These are phyloP conservation scores for Drosophila monieri DNA, from an alignment of 2,888 invertebrate genomes.

Conservation along the genomic window DNA sequence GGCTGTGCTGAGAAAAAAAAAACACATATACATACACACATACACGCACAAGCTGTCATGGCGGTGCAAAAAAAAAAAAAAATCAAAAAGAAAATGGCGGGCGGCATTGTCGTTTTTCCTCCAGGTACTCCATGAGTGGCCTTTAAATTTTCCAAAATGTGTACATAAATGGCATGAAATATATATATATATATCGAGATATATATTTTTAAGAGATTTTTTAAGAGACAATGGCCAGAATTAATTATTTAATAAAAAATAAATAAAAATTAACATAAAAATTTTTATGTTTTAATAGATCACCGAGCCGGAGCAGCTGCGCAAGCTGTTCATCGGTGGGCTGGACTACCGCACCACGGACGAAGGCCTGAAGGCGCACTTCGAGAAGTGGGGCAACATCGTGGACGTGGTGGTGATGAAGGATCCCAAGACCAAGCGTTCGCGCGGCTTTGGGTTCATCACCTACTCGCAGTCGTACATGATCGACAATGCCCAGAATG, in stretches of 20 bases:
- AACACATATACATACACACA: slow-evolving; percentile 22
- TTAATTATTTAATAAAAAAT: too few species aligned
- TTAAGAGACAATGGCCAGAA: too few species aligned
- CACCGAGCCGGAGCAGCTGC: slow-evolving; percentile 88
- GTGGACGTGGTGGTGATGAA: slow-evolving; percentile 99
- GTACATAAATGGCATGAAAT: neutral
- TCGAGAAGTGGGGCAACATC: slow-evolving; percentile 98
- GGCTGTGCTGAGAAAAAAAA: slow-evolving; percentile 1
- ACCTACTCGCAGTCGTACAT: slow-evolving; percentile 96
- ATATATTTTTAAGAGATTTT: too few species aligned
- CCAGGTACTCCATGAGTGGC: slow-evolving; percentile 10
- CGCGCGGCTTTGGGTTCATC: slow-evolving; percentile 98
- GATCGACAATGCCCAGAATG: slow-evolving; percentile 98
- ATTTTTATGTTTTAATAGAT: slow-evolving; percentile 66
- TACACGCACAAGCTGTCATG: slow-evolving; percentile 14
- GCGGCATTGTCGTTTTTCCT: slow-evolving; percentile 42
- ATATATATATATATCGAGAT: too few species aligned
- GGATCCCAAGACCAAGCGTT: slow-evolving; percentile 96
- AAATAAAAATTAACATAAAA: too few species aligned
- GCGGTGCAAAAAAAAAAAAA: slow-evolving; percentile 49
- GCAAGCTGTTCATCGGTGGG: slow-evolving; percentile 98
- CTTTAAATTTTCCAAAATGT: neutral
- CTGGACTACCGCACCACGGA: slow-evolving; percentile 97
- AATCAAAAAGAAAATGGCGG: slow-evolving; percentile 66
- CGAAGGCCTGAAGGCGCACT: slow-evolving; percentile 95